Base-by-base conservation (phyloP, 2,113 vertebrate species). In the Cyrtonyx montezumae region DNA sequence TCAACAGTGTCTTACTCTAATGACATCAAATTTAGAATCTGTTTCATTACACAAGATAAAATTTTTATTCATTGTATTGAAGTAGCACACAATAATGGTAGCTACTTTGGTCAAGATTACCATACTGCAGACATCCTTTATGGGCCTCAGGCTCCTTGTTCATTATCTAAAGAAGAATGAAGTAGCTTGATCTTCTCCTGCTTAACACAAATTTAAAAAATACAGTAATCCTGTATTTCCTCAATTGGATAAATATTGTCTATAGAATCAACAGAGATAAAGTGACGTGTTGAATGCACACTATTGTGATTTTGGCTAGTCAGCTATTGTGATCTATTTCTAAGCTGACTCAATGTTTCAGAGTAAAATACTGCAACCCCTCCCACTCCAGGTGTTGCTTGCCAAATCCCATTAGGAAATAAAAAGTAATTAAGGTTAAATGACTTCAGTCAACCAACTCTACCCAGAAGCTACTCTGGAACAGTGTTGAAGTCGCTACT, bases 351-450 rank as follows among this genome's bases (percentile, higher is more conserved):
- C 84, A 56, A 75, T 34, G 49, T 56, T 82, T 84, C 79, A 40
- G 30, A 82, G 56, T 30, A 68, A 91, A 94, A 93, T 85, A 79
- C 25, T 88, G 67, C 79, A 91, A 40, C 70, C 19, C 32, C 21
- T 70, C 71, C 61, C 68, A 83, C 55, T 66, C 58, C 42, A 45
- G 46, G 28, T 30, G 46, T 14, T 19, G 68, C 42, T 70, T 93
- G 76, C 81, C 82, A 91, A 93, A 91, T 87, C 8, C 61, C 76
- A 91, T 90, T 69, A 85, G 79, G 71, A 94, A 90, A 90, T 49
- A 19, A 69, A 91, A 7, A 87, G 71, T 63, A 79, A 83, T 87
- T 87, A 94, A 95, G 23, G 43, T 84, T 77, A 85, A 95, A 82
- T 89, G 84, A 73, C 1, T 20, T 9, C 16, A 17, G 28, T 49